phyloP scores from a whole-genome alignment of 2,888 invertebrate species.

The Frankliniella intonsa region DNA sequence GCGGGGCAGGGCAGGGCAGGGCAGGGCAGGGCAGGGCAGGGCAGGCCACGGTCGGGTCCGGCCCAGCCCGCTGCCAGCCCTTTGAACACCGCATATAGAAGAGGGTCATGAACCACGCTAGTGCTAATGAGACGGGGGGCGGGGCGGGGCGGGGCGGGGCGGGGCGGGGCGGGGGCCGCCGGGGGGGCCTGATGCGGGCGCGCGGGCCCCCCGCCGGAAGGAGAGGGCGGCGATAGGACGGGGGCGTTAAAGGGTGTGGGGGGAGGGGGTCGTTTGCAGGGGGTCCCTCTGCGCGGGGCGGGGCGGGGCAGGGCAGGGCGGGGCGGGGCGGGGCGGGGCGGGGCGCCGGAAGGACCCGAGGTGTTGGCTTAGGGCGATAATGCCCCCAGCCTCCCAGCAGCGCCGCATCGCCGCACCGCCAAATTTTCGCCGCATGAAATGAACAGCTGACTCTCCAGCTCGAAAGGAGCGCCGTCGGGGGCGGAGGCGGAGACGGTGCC shows the following conservation, averaged over 20 bases:
- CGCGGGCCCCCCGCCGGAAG: not conserved
- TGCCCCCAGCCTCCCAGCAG: not conserved
- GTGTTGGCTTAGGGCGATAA: not conserved
- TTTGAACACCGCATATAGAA: not conserved
- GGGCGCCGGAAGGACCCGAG: not conserved
- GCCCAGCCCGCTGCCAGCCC: not conserved
- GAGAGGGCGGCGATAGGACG: not conserved
- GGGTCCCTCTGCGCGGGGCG: not conserved
- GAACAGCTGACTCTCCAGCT: not conserved
- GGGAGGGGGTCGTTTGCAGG: not conserved
- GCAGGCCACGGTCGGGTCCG: not conserved
- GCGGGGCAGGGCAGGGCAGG: no score
- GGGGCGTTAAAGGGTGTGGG: not conserved
- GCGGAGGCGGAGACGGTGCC: not conserved
- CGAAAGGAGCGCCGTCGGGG: not conserved
- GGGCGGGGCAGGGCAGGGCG: not conserved
- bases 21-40: not conserved
- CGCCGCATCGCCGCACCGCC: not conserved
- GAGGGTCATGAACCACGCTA: conserved; percentile 11
- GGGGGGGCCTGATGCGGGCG: not conserved
- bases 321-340: not conserved
- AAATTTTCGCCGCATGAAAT: no score
- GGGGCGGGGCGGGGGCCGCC: not conserved
- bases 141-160: not conserved
- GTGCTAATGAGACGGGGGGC: not conserved